Base-by-base conservation (phyloP, 2,797 vertebrate genomes). In the Protosalanx chinensis region DNA sequence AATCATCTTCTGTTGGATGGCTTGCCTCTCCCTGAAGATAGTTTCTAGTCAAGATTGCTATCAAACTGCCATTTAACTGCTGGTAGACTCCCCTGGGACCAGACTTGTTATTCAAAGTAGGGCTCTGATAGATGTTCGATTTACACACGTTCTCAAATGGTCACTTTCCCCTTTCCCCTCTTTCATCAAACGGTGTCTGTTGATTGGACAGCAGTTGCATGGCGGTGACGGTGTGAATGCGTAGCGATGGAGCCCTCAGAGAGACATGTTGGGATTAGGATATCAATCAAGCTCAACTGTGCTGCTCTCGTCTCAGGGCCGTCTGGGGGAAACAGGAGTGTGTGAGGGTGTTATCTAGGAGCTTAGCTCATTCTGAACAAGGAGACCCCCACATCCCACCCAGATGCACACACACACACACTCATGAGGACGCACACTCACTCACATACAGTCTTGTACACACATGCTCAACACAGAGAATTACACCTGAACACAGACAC, bases 211-310 rank as follows among this genome's bases (percentile, higher is more conserved):
- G 82, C 75, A 82, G 82, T 86, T 84, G 78, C 78, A 81, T 79
- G 78, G 81, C 76, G 82, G 83, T 49, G 53, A 68, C n/a, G 70
- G 72, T 64, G 71, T 77, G 84, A 86, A 86, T 82, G 83, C 77
- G 75, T 80, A 79, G 81, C 81, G 81, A 84, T 82, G 79, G 74
- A 75, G 73, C 86, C 84, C 87, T 81, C 68, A 5, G 79, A 85
- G 87, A 83, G 81, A 59, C 64, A 75, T 71, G 76, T 78, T 77
- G 79, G 76, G 86, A 84, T 89, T 83, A 88, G 79, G 86, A 77
- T 85, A 88, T 91, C 87, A 86, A 87, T 91, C 87, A 88, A 74
- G 3, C 65, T n/a, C 16, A 67, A 66, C 12, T 59, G 75, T n/a
- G 70, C 4, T 29, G 71, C 72, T 30, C 71, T 71, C 30, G 71